Base-by-base conservation (phyloP, 1,140 invertebrate species). In the Chlorops oryzae region DNA sequence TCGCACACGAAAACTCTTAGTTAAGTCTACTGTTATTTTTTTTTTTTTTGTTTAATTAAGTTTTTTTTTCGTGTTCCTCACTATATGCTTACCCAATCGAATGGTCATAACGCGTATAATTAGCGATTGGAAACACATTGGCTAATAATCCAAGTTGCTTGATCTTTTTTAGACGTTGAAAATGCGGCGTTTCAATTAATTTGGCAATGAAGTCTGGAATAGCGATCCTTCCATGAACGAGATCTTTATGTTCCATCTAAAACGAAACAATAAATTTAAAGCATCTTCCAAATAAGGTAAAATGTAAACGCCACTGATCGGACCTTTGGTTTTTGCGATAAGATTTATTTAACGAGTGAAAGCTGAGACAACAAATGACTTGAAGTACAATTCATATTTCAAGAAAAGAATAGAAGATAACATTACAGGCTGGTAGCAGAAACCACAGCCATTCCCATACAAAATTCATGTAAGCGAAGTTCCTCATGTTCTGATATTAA, bases 101-200 rank as follows among this genome's bases (percentile, higher is more conserved):
- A 45, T 69, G 65, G 1, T 64, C 56, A 39, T 52, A 69, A 12
- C 65, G 59, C 21, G 7, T 42, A 43, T 51, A 37, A n/a, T 12
- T 51, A 15, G 41, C 41, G 10, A 17, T 17, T 22, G 40, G 40
- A n/a, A 34, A 6, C 3, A 22, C 18, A 9, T 18, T 6, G 5
- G 39, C 35, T 20, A 40, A 6, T n/a, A 62, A 21, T 2, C 63
- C 65, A 25, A 65, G 39, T 50, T 69, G 65, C 24, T 59, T 44
- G 7, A 69, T 37, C 5, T 44, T 53, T 21, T 62, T 68, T 2
- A 69, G 51, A 0, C 65, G 61, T 49, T 65, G 65, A 28, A 69
- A 69, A 50, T 32, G 23, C 10, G 39, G 41, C 24, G 65, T 63
- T 27, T 55, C 40, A 0, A 65, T 44, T 5, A 69, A 55, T 24